Percentiles rank a stretch among this genome's conserved stretches.
Evolutionary conservation across 1,140 invertebrate genomes (phyloP).

Genomic region (Pseudomyrmex sp.): DNA sequence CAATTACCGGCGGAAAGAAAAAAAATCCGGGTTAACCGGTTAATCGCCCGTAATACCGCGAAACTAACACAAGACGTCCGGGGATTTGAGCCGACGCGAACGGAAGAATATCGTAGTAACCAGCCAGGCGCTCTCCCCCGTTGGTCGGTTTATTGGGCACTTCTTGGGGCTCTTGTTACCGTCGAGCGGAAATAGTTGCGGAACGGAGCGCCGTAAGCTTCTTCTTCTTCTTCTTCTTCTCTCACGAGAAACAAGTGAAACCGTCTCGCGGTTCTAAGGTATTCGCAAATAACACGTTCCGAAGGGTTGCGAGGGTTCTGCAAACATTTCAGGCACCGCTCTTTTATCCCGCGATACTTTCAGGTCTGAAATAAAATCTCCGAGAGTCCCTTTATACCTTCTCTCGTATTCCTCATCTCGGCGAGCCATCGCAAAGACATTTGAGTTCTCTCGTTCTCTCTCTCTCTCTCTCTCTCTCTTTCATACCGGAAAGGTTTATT

Average conservation of each 20-base stretch:
- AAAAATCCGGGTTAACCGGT: background rate
- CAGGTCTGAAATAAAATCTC: constrained; percentile 47
- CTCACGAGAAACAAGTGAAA: constrained; percentile 67
- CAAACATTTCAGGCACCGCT: constrained; percentile 70
- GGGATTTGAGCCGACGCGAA: constrained; percentile 21
- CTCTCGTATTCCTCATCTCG: constrained; percentile 19
- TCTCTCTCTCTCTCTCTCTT: no score
- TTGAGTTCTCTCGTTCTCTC: background rate
- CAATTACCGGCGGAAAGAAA: no score
- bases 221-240: constrained; percentile 60
- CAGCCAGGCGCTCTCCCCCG: background rate
- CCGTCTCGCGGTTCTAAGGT: constrained; percentile 63
- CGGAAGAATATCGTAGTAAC: constrained; percentile 20
- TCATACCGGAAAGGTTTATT: background rate
- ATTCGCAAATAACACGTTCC: constrained; percentile 75
- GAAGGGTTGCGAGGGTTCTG: constrained; percentile 66
- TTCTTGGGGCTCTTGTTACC: constrained; percentile 52
- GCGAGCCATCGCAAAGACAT: constrained; percentile 2
- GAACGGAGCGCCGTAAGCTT: constrained; percentile 48
- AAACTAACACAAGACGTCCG: constrained; percentile 36
- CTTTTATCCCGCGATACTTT: constrained; percentile 66
- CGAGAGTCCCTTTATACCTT: constrained; percentile 10
- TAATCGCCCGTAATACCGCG: constrained; percentile 27
- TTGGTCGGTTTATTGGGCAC: constrained; percentile 64
- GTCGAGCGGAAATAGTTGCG: constrained; percentile 64